Evolutionary conservation across 2,888 invertebrate genomes (phyloP).

Genomic region (Unio delphinus): DNA sequence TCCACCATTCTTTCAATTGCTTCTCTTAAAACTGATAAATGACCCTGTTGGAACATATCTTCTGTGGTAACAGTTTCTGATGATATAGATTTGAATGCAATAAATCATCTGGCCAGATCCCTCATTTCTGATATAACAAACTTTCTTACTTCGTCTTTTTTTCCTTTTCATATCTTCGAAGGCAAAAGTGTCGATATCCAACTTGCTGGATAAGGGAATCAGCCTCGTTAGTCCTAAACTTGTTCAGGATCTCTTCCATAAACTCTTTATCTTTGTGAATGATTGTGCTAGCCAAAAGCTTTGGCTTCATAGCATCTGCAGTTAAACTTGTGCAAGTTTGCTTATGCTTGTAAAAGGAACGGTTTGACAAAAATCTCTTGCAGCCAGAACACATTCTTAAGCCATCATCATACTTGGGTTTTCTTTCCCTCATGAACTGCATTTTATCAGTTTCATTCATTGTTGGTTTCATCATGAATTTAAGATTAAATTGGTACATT

Average conservation of each 20-base stretch:
- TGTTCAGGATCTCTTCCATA: slow-evolving; percentile 14
- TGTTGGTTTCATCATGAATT: background rate
- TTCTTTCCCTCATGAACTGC: slow-evolving; percentile 15
- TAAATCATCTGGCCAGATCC: slow-evolving; percentile 10
- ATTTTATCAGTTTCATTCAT: slow-evolving; percentile 2
- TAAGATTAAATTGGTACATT: slow-evolving; percentile 7
- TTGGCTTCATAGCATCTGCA: slow-evolving; percentile 2
- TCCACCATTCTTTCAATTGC: slow-evolving; percentile 8
- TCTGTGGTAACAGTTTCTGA: slow-evolving; percentile 1
- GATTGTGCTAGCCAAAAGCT: slow-evolving; percentile 3
- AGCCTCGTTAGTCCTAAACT: slow-evolving; percentile 10
- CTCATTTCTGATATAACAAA: slow-evolving; percentile 22
- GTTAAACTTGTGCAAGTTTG: slow-evolving; percentile 1
- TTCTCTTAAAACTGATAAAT: slow-evolving; percentile 7
- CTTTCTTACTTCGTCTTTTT: slow-evolving; percentile 13
- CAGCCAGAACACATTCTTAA: slow-evolving; percentile 19
- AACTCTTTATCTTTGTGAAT: slow-evolving; percentile 16
- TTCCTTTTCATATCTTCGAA: slow-evolving; percentile 11
- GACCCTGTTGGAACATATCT: slow-evolving; percentile 11
- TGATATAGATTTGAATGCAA: slow-evolving; percentile 4
- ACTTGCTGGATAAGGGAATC: slow-evolving; percentile 7
- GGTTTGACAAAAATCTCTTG: slow-evolving; percentile 12
- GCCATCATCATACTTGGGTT: slow-evolving; percentile 11
- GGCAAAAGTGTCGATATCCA: slow-evolving; percentile 14
- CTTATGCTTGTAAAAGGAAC: slow-evolving; percentile 11